Evolutionary conservation across 2,797 vertebrate species (phyloP).

Genomic region (Lindbergichthys nudifrons): DNA sequence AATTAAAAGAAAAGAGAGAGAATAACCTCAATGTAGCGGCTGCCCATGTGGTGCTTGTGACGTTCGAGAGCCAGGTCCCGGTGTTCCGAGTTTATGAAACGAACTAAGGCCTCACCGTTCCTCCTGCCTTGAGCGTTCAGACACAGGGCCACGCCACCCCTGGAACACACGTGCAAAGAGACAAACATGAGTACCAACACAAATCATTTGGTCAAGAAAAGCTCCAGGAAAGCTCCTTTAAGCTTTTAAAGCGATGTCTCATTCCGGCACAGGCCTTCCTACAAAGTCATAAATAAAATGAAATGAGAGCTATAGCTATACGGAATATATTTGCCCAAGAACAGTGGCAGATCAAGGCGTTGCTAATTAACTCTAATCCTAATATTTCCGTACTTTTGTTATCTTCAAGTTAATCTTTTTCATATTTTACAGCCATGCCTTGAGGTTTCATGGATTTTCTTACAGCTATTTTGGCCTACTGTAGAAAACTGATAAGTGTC

Average conservation of each 20-base stretch:
- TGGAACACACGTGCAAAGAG: conserved; percentile 63
- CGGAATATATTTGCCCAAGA: too few species aligned
- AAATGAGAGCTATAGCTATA: too few species aligned
- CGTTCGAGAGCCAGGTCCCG: conserved; percentile 94
- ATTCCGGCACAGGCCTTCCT: background rate
- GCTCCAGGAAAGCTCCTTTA: background rate
- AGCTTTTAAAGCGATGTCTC: background rate
- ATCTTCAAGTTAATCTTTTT: background rate
- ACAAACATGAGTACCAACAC: background rate
- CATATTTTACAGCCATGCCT: background rate
- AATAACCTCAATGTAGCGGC: conserved; percentile 95
- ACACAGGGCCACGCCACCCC: conserved; percentile 95
- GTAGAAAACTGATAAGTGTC: too few species aligned
- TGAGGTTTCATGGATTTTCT: background rate
- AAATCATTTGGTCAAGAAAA: background rate
- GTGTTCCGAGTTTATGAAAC: conserved; percentile 93
- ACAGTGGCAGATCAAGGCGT: too few species aligned
- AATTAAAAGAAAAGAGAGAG: background rate
- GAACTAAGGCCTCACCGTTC: conserved; percentile 95
- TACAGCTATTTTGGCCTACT: background rate
- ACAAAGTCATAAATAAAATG: too few species aligned
- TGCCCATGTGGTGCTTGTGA: conserved; percentile 98
- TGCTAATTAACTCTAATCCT: too few species aligned
- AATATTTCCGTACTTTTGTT: background rate
- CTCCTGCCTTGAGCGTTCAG: conserved; percentile 95